Percentiles rank a stretch among this genome's conserved stretches.
These are phyloP conservation scores for Bradynema listronoti DNA, from an alignment of 1,140 invertebrate genomes.

Conservation along the genomic window DNA sequence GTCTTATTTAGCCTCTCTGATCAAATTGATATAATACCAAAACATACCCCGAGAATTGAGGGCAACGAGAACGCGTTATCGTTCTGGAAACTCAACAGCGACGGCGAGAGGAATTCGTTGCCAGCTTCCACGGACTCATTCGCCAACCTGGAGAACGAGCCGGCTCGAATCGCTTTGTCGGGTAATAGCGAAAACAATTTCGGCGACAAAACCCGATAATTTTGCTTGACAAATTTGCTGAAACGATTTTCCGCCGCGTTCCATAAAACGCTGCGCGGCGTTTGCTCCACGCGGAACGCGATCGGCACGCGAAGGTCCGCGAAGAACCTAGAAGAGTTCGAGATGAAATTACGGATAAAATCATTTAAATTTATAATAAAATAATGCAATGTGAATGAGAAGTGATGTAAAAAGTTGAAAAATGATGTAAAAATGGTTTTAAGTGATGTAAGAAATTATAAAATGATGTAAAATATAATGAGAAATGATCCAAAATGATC, in stretches of 20 bases:
- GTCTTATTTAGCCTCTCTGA: too few relatives aligned
- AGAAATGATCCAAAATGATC: too few relatives aligned
- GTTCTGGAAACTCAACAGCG: constrained; percentile 28
- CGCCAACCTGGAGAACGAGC: neutral
- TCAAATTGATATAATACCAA: too few relatives aligned
- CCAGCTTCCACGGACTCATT: neutral
- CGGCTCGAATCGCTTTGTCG: neutral
- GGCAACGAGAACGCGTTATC: constrained; percentile 27
- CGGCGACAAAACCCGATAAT: constrained; percentile 22
- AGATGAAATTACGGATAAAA: too few relatives aligned
- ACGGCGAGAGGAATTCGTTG: constrained; percentile 23
- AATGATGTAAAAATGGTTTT: too few relatives aligned
- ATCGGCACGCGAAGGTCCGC: neutral
- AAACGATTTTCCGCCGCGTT: constrained; percentile 15
- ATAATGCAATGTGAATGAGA: too few relatives aligned
- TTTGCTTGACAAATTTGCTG: constrained; percentile 9
- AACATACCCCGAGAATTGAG: constrained; percentile 22
- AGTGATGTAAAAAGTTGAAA: too few relatives aligned
- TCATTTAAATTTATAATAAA: too few relatives aligned
- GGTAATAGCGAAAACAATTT: constrained; percentile 20
- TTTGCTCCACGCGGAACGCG: neutral
- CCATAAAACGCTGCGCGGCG: constrained; percentile 13
- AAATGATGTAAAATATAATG: too few relatives aligned
- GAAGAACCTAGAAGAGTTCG: neutral
- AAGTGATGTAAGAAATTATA: too few relatives aligned